These are phyloP conservation scores for Lanius collurio DNA, from an alignment of 2,113 vertebrate genomes.

Conservation along the genomic window DNA sequence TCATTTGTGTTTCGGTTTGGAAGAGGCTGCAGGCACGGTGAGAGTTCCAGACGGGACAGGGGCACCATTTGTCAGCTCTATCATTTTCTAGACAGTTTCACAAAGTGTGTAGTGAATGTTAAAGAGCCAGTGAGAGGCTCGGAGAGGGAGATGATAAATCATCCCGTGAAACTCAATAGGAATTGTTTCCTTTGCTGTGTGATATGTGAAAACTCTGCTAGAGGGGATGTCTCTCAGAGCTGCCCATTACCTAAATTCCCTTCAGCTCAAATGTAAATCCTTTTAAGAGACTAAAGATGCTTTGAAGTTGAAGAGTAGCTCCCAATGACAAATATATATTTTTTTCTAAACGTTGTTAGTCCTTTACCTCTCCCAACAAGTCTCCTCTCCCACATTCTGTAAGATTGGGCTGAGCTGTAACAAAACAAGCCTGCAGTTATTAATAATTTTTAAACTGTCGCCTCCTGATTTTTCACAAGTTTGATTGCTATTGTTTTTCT, in stretches of 20 bases:
- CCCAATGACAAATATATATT: constrained; percentile 31
- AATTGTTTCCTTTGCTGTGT: constrained; percentile 31
- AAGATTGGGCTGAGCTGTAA: background rate
- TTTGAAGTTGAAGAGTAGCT: constrained; percentile 49
- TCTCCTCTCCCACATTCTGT: background rate
- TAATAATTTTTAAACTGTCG: background rate
- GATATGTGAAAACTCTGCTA: constrained; percentile 23
- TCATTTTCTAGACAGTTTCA: background rate
- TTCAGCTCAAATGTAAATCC: constrained; percentile 70
- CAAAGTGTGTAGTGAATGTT: background rate
- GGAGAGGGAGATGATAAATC: constrained; percentile 57
- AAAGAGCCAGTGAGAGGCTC: constrained; percentile 13
- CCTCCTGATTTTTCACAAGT: constrained; percentile 20
- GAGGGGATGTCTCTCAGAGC: constrained; percentile 66
- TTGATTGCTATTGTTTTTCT: constrained; percentile 34
- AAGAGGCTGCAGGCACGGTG: background rate
- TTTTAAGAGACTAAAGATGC: constrained; percentile 53
- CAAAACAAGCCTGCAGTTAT: constrained; percentile 27
- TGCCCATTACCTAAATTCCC: constrained; percentile 58
- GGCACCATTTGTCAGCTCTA: background rate
- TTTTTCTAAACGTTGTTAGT: background rate
- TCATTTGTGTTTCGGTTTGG: background rate
- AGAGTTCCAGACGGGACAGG: background rate
- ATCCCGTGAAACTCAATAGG: constrained; percentile 41
- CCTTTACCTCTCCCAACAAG: background rate